Evolutionary conservation across 2,797 vertebrate genomes (phyloP).

Genomic region (Zenarchopterus dispar): DNA sequence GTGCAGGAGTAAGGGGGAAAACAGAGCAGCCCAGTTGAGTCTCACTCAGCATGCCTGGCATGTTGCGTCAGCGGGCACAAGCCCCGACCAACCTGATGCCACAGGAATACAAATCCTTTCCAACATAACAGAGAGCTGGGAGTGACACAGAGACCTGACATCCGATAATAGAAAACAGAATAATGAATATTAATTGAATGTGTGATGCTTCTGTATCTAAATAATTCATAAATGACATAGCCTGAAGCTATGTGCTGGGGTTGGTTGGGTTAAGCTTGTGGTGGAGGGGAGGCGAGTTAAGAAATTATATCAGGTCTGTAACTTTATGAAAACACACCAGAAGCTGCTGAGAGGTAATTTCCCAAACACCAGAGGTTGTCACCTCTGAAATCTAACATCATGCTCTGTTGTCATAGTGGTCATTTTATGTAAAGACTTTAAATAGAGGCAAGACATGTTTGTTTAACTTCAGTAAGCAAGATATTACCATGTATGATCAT

Average conservation of each 20-base stretch:
- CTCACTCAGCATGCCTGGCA: constrained; percentile 65
- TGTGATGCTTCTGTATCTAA: constrained; percentile 63
- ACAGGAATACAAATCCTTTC: constrained; percentile 77
- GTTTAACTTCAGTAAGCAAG: too few species aligned
- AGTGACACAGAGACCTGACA: constrained; percentile 37
- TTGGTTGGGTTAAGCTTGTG: constrained; percentile 34
- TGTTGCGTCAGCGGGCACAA: constrained; percentile 61
- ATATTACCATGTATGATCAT: too few species aligned
- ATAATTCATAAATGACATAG: constrained; percentile 78
- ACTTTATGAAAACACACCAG: constrained; percentile 37
- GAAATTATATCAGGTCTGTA: constrained; percentile 26
- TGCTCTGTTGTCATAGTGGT: background rate
- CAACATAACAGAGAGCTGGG: constrained; percentile 55
- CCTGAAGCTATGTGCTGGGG: constrained; percentile 58
- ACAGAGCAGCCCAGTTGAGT: constrained; percentile 63
- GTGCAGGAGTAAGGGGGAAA: constrained; percentile 26
- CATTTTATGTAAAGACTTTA: background rate
- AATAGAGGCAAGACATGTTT: background rate
- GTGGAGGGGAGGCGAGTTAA: constrained; percentile 24
- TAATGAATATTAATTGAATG: constrained; percentile 73
- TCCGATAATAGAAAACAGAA: constrained; percentile 51
- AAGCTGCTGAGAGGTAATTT: constrained; percentile 22
- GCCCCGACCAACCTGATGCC: constrained; percentile 63
- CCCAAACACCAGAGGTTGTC: background rate
- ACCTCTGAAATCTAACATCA: constrained; percentile 16